These are phyloP conservation scores for Priocnemis perturbator DNA, from an alignment of 2,888 invertebrate genomes.

Conservation along the genomic window DNA sequence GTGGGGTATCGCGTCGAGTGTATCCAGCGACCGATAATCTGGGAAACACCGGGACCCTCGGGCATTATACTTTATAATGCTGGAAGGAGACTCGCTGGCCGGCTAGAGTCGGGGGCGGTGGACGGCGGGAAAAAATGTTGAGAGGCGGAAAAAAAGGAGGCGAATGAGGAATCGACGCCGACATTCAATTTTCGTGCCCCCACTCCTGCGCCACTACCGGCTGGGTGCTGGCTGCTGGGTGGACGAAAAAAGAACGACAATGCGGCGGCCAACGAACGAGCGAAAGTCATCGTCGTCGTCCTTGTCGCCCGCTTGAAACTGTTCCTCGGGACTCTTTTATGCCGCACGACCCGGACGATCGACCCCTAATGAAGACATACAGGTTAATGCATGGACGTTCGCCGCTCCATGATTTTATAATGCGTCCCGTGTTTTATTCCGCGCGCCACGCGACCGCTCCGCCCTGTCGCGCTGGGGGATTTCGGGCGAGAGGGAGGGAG, in stretches of 20 bases:
- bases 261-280: slow-evolving; percentile 20
- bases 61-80: slow-evolving; percentile 71
- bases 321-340: slow-evolving; percentile 43
- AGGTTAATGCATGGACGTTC: slow-evolving; percentile 46
- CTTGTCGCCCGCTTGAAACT: slow-evolving; percentile 20
- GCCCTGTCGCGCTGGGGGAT: too few species aligned
- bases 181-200: slow-evolving; percentile 56
- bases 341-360: slow-evolving; percentile 55
- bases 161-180: slow-evolving; percentile 53
- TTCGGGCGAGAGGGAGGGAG: too few species aligned
- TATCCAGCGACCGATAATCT: slow-evolving; percentile 64
- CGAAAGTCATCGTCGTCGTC: slow-evolving; percentile 43
- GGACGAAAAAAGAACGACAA: slow-evolving; percentile 14
- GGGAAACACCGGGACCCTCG: slow-evolving; percentile 57
- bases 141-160: slow-evolving; percentile 18
- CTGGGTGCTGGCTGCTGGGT: not conserved
- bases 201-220: too few species aligned
- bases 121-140: not conserved
- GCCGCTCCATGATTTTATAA: slow-evolving; percentile 22
- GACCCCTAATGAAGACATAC: slow-evolving; percentile 58
- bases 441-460: not conserved
- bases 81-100: slow-evolving; percentile 17
- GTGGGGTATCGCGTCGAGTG: slow-evolving; percentile 59
- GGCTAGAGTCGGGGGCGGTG: slow-evolving; percentile 20
- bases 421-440: slow-evolving; percentile 10